phyloP scores from a whole-genome alignment of 2,113 vertebrate species.

The Hyaena hyaena region DNA sequence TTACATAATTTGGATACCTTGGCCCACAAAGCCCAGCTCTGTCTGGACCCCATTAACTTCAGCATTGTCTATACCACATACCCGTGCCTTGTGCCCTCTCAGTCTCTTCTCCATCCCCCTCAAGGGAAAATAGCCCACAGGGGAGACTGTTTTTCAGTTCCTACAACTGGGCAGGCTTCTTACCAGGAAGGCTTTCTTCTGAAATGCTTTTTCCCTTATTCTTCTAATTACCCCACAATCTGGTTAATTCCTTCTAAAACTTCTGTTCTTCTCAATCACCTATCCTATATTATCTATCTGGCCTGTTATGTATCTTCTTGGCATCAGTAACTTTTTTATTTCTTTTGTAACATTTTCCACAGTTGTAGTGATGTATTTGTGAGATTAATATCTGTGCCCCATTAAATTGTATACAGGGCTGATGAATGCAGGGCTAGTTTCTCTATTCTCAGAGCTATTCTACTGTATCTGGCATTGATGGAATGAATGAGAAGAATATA shows the following conservation, averaged over 20 bases:
- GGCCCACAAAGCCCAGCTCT: not conserved
- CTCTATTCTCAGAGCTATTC: not conserved
- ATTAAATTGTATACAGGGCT: not conserved
- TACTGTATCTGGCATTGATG: not conserved
- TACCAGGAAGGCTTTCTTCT: not conserved
- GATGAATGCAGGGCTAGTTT: not conserved
- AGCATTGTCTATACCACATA: not conserved
- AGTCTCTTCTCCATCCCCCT: not conserved
- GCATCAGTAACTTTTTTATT: not conserved
- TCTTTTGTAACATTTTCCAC: not conserved
- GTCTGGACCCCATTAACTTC: not conserved
- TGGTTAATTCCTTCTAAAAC: not conserved
- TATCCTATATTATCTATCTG: not conserved
- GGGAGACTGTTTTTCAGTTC: not conserved
- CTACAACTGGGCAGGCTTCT: not conserved
- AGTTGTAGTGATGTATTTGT: not conserved
- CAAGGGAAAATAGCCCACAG: not conserved
- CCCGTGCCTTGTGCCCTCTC: not conserved
- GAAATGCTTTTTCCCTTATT: not conserved
- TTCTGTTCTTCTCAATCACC: not conserved
- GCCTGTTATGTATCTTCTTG: not conserved
- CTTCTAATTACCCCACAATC: not conserved
- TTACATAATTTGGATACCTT: not conserved
- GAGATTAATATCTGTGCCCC: not conserved
- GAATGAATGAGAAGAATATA: not conserved